Base-by-base conservation (phyloP, 2,113 vertebrate species). In the Malurus elegans region DNA sequence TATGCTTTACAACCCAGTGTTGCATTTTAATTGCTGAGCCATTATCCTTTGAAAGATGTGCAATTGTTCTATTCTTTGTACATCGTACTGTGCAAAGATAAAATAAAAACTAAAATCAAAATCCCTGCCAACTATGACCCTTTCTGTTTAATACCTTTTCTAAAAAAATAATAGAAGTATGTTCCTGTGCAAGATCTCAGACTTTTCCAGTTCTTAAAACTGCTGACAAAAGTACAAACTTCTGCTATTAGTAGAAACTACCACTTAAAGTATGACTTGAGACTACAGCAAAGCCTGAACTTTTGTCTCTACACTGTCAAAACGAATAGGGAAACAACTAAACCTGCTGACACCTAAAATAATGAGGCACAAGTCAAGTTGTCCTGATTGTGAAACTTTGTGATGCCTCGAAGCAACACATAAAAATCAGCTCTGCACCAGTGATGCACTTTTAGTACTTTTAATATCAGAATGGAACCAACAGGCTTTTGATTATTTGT, bases 1-100 rank as follows among this genome's bases (percentile, higher is more conserved):
- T 31, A 36, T 6, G 2, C 21, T 36, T 20, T 54, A n/a, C 18
- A 62, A 50, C 10, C 6, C 4, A 1, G 9, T 1, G 1, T 40
- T 0, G 0, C 13, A 34, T 36, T 88, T 86, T 62, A 58, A 31
- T 57, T 65, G 40, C 32, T 51, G 15, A 64, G 20, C 5, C 10
- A 34, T 17, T 19, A 18, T 29, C 32, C 12, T 79, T 47, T 38
- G 54, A 73, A 76, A 80, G 20, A 34, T 24, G 7, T 47, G 50
- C 25, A 56, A 24, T 11, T 51, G 26, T 50, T 79, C 36, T 69
- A 9, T 38, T 69, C 14, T 87, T 79, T 76, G 24, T 10, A 65
- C 6, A 54, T 38, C 15, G 76, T 74, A 36, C 10, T 31, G 66
- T 4, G 21, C 14, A 53, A 29, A 74, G 11, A 24, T 4, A 91